Percentiles rank a stretch among this genome's conserved stretches.
Conservation (phyloP, 2,888 invertebrate genomes). For the Oasisia sp. region DNA sequence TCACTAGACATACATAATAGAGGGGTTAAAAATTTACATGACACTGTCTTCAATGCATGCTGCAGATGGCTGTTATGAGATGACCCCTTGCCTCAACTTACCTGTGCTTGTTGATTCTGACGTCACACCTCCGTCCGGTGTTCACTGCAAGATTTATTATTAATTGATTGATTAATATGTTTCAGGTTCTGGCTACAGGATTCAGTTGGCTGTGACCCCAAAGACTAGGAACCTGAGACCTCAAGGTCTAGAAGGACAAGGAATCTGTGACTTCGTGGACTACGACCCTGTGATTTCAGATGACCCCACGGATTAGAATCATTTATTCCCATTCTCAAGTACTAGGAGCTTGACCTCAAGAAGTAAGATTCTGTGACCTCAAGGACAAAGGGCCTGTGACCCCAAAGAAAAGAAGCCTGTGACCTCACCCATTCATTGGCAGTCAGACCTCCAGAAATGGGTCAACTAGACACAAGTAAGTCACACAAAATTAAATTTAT, state of each 20-base stretch:
- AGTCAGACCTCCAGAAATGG: background rate
- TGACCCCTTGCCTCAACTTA: background rate
- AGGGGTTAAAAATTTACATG: background rate
- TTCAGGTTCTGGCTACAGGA: background rate
- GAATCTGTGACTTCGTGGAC: no score
- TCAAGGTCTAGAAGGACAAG: no score
- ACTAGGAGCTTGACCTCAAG: no score
- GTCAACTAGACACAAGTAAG: background rate
- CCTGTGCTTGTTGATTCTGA: background rate
- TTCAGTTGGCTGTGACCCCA: no score
- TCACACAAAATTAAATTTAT: background rate
- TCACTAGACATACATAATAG: background rate
- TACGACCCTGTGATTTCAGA: no score
- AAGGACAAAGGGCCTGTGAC: background rate
- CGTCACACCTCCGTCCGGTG: background rate
- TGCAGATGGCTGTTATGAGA: background rate
- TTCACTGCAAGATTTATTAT: slow-evolving; percentile 12
- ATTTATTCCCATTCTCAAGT: no score
- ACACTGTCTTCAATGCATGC: background rate
- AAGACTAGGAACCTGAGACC: no score
- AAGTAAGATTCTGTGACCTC: background rate
- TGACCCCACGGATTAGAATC: no score
- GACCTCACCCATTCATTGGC: background rate
- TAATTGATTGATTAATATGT: background rate
- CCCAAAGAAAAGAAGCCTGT: background rate